These are phyloP conservation scores for Palloptera scutellata DNA, from an alignment of 2,888 invertebrate genomes.

Conservation along the genomic window DNA sequence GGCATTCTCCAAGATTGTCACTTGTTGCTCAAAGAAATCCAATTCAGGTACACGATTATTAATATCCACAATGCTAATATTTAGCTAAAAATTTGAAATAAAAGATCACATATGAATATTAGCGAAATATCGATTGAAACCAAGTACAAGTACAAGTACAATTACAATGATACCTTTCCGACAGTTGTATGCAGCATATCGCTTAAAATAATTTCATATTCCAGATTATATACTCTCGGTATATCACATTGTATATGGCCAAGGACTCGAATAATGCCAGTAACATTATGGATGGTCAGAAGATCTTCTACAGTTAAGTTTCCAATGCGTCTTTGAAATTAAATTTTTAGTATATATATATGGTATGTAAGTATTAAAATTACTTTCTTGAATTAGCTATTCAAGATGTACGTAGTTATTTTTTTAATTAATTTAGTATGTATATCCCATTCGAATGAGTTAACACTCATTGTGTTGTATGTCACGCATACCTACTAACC, in stretches of 20 bases:
- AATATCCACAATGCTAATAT: conserved; percentile 69
- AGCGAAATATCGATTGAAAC: too few species aligned
- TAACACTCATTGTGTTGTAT: too few species aligned
- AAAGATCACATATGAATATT: background rate
- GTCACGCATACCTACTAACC: too few species aligned
- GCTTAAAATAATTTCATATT: conserved; percentile 68
- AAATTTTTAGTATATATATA: conserved; percentile 10
- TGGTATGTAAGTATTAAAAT: background rate
- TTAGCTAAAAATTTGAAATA: conserved; percentile 63
- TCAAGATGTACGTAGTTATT: too few species aligned
- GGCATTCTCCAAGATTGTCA: conserved; percentile 67
- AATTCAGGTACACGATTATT: conserved; percentile 69
- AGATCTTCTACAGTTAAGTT: conserved; percentile 62
- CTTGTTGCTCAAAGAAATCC: conserved; percentile 54
- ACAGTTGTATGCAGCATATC: conserved; percentile 62
- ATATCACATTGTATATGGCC: conserved; percentile 68
- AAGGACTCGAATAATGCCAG: conserved; percentile 68
- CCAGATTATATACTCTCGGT: conserved; percentile 65
- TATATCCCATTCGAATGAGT: too few species aligned
- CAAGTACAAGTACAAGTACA: too few species aligned
- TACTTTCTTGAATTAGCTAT: too few species aligned
- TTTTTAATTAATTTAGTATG: too few species aligned
- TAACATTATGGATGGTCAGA: conserved; percentile 65
- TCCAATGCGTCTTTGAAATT: conserved; percentile 32
- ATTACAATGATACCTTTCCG: conserved; percentile 59